Percentiles rank a stretch among this genome's conserved stretches.
Conservation (phyloP, 1,140 invertebrate genomes). For the Platyscapa corneri region DNA sequence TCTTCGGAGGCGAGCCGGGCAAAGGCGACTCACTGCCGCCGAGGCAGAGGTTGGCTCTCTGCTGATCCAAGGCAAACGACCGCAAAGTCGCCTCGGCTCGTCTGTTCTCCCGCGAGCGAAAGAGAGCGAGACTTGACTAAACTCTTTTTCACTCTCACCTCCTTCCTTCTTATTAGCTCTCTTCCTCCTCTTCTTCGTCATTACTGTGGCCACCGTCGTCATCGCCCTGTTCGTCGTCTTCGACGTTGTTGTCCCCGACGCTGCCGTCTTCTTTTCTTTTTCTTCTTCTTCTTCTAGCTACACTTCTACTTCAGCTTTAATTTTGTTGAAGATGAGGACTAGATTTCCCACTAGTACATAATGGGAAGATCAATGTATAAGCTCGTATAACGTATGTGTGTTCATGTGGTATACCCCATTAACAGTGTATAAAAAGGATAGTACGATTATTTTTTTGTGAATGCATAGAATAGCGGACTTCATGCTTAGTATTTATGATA, state of each 20-base stretch:
- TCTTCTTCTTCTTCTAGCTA: neutral
- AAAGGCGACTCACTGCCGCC: conserved; percentile 39
- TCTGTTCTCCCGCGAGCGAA: neutral
- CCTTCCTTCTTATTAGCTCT: conserved; percentile 39
- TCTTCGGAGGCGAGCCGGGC: conserved; percentile 7
- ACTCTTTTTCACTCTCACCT: neutral
- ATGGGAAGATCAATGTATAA: neutral
- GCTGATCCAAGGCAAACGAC: conserved; percentile 52
- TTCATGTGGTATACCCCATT: neutral
- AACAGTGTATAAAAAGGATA: neutral
- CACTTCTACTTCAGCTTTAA: neutral
- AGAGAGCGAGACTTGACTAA: neutral
- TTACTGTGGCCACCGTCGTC: neutral
- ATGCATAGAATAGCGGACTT: neutral
- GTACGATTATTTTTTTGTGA: neutral
- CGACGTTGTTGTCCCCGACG: too few relatives aligned
- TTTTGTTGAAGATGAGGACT: neutral
- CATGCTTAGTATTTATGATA: neutral
- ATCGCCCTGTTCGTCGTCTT: neutral
- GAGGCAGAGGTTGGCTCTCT: neutral
- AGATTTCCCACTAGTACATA: conserved; percentile 7
- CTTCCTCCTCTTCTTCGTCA: conserved; percentile 36
- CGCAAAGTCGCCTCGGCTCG: conserved; percentile 35
- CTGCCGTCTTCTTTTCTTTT: neutral
- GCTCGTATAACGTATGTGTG: neutral